phyloP scores from a whole-genome alignment of 1,140 invertebrate species.

The Bombus superbus region DNA sequence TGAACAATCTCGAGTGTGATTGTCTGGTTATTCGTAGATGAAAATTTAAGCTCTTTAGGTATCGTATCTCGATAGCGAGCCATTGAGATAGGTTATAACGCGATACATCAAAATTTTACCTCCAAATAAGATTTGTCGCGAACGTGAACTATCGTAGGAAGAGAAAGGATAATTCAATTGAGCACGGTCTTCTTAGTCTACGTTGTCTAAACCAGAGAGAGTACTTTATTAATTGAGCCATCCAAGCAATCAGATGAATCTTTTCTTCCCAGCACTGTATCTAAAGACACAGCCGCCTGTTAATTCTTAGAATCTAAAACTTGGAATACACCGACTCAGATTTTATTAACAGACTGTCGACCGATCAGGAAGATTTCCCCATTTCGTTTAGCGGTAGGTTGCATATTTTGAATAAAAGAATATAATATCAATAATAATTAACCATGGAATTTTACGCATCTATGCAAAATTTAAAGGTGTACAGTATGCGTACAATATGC shows the following conservation, averaged over 20 bases:
- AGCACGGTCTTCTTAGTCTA: background rate
- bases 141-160: background rate
- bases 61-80: background rate
- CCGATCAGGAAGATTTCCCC: background rate
- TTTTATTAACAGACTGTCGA: background rate
- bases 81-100: background rate
- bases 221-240: slow-evolving; percentile 15
- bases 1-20: background rate
- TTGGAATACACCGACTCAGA: background rate
- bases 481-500: too few relatives aligned
- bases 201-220: background rate
- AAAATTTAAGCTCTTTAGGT: background rate
- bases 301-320: background rate
- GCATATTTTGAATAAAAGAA: background rate
- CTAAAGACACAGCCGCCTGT: background rate
- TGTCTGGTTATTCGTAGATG: background rate
- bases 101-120: background rate
- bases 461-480: too few relatives aligned
- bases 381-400: too few relatives aligned
- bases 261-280: background rate
- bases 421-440: background rate
- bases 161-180: background rate
- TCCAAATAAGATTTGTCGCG: background rate
- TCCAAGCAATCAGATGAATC: background rate
- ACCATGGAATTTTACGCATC: too few relatives aligned